phyloP scores from a whole-genome alignment of 2,888 invertebrate species.

The Eretmocerus hayati region DNA sequence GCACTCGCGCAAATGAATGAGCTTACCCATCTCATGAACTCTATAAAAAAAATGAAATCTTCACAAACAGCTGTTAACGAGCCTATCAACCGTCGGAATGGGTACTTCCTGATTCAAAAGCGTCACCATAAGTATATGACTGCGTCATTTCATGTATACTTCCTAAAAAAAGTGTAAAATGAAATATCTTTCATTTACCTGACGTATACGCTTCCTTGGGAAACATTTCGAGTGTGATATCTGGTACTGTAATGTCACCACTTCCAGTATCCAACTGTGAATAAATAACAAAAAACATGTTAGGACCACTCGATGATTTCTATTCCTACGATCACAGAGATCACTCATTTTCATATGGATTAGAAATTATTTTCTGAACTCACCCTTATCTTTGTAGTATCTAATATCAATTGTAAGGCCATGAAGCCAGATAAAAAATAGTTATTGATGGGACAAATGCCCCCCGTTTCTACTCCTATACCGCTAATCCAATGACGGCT shows the following conservation, averaged over 20 bases:
- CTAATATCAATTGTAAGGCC: conserved; percentile 64
- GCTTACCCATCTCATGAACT: no score
- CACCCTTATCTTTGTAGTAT: conserved; percentile 67
- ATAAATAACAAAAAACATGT: background rate
- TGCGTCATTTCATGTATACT: no score
- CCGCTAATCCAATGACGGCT: conserved; percentile 56
- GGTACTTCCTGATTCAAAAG: no score
- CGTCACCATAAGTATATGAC: no score
- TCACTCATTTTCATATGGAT: background rate
- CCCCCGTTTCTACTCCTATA: conserved; percentile 62
- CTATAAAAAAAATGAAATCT: no score
- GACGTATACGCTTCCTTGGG: conserved; percentile 68
- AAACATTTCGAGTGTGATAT: conserved; percentile 61
- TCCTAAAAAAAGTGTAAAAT: no score
- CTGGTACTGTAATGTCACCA: conserved; percentile 54
- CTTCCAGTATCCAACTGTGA: conserved; percentile 56
- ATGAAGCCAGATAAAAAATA: conserved; percentile 72
- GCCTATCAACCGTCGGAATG: no score
- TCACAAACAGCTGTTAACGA: no score
- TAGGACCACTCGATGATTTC: background rate
- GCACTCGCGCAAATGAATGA: no score
- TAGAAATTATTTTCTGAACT: conserved; percentile 14
- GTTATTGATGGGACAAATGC: conserved; percentile 66
- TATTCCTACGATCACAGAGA: background rate
- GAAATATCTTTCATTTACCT: no score